These are phyloP conservation scores for Percopsis omiscomaycus DNA, from an alignment of 2,797 vertebrate genomes.

Conservation along the genomic window DNA sequence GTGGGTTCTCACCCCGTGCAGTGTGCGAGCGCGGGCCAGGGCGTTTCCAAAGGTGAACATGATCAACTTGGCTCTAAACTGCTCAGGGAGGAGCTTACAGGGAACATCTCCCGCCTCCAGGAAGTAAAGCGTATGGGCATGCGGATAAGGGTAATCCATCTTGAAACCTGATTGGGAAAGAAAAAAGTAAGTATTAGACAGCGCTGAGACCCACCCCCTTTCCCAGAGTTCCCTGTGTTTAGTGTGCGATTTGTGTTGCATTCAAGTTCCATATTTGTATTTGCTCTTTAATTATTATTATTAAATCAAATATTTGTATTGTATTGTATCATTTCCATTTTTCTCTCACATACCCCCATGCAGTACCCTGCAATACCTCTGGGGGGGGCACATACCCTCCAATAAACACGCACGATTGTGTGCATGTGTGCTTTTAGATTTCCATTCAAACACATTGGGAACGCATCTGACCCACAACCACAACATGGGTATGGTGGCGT, in stretches of 20 bases:
- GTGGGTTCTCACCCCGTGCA: constrained; percentile 81
- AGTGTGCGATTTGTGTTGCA: too few relatives aligned
- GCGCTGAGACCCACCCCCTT: neutral
- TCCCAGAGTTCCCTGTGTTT: neutral
- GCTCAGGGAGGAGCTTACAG: constrained; percentile 78
- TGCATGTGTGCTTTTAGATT: too few relatives aligned
- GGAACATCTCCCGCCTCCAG: constrained; percentile 66
- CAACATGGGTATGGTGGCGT: neutral
- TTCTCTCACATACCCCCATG: too few relatives aligned
- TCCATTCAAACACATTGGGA: too few relatives aligned
- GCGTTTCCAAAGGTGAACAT: constrained; percentile 92
- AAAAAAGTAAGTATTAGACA: neutral
- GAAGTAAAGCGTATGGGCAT: constrained; percentile 89
- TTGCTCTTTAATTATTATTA: too few relatives aligned
- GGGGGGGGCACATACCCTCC: too few relatives aligned
- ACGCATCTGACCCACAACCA: too few relatives aligned
- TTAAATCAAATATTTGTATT: neutral
- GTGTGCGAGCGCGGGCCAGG: constrained; percentile 80
- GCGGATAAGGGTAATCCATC: constrained; percentile 80
- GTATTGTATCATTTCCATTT: neutral
- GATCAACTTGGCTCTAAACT: constrained; percentile 90
- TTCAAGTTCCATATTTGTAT: too few relatives aligned
- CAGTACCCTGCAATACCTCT: too few relatives aligned
- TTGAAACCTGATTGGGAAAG: constrained; percentile 81
- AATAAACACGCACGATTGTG: too few relatives aligned